These are phyloP conservation scores for Gallinago jamesoni DNA, from an alignment of 2,113 vertebrate species.

Conservation along the genomic window DNA sequence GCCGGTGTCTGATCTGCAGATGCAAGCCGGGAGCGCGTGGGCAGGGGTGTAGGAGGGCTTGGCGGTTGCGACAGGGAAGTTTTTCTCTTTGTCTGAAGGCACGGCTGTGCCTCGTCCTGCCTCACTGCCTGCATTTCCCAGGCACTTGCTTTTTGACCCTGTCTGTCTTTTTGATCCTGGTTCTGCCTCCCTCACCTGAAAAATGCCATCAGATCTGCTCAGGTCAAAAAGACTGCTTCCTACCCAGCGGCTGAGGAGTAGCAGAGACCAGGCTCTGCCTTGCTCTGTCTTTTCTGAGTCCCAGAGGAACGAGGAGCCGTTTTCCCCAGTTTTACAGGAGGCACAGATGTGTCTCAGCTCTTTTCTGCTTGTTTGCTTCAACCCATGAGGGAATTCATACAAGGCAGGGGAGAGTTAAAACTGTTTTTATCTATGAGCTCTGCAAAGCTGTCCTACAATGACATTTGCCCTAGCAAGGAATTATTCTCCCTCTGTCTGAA, in stretches of 20 bases:
- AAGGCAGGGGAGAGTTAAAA: background rate
- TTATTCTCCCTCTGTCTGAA: background rate
- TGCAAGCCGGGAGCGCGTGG: background rate
- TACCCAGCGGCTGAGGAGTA: background rate
- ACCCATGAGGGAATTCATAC: background rate
- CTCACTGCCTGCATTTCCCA: background rate
- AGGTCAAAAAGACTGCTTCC: background rate
- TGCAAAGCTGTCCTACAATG: background rate
- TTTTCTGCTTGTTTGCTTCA: background rate
- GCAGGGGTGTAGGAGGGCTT: slow-evolving; percentile 16
- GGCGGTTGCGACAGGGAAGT: background rate
- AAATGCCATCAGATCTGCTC: background rate
- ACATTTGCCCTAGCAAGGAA: slow-evolving; percentile 22
- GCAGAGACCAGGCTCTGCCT: background rate
- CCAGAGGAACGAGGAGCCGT: background rate
- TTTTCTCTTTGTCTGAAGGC: slow-evolving; percentile 4
- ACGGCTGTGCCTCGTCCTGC: background rate
- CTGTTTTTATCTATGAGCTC: background rate
- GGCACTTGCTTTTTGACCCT: background rate
- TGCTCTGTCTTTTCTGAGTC: fast-evolving
- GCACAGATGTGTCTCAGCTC: background rate
- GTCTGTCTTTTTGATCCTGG: background rate
- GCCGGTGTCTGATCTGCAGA: background rate
- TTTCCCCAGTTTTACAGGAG: background rate
- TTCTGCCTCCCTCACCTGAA: background rate